Conservation (phyloP, 1,140 invertebrate species). For the Eueides isabella region DNA sequence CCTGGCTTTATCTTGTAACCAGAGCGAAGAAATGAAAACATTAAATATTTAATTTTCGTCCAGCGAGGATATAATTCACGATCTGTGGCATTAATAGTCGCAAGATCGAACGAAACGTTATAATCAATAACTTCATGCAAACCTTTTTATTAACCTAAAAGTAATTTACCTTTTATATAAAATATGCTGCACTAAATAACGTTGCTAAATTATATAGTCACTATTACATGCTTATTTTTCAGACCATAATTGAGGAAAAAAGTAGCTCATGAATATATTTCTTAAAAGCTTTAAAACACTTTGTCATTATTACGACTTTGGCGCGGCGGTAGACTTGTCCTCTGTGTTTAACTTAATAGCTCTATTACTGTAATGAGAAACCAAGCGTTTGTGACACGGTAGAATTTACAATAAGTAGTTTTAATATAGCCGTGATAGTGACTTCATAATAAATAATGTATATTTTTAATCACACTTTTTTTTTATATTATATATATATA, state of each 20-base stretch:
- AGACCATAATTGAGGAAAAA: conserved; percentile 4
- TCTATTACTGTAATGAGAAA: conserved; percentile 19
- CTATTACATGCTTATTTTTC: not conserved
- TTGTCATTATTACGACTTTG: conserved; percentile 18
- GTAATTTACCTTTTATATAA: no score
- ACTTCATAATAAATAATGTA: not conserved
- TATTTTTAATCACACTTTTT: not conserved
- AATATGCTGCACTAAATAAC: not conserved
- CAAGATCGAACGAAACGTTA: no score
- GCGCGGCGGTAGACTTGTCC: conserved; percentile 16
- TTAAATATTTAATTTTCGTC: no score
- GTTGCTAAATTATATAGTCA: not conserved
- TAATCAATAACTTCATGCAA: no score
- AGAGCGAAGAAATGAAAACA: no score
- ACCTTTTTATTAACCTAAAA: no score
- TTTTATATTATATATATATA: no score
- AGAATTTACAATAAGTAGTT: not conserved
- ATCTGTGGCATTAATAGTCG: no score
- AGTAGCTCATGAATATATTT: conserved; percentile 15
- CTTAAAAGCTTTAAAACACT: conserved; percentile 14
- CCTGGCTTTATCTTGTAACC: no score
- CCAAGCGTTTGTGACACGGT: conserved; percentile 9
- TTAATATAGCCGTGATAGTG: not conserved
- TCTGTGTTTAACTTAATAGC: conserved; percentile 19
- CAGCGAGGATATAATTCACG: no score